phyloP scores from a whole-genome alignment of 2,113 vertebrate species.

The Athene cunicularia region DNA sequence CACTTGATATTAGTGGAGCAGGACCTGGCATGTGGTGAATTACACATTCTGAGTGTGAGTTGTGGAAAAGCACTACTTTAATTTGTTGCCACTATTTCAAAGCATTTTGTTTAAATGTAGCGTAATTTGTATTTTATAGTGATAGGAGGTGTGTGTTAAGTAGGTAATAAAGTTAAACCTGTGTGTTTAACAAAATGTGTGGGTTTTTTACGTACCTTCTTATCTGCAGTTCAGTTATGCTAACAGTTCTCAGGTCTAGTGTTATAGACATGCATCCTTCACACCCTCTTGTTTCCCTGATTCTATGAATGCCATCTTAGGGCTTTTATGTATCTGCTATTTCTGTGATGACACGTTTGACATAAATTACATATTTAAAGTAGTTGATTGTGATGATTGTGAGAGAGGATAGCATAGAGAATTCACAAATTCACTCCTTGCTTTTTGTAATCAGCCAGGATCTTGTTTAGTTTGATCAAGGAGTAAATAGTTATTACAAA shows the following conservation, averaged over 20 bases:
- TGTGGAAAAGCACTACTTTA: not conserved
- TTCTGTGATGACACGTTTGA: not conserved
- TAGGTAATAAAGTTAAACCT: not conserved
- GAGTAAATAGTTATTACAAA: not conserved
- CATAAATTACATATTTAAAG: not conserved
- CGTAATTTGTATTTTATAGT: not conserved
- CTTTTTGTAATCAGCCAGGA: not conserved
- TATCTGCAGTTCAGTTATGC: not conserved
- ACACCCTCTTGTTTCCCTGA: not conserved
- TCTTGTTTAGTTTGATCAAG: not conserved
- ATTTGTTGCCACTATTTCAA: not conserved
- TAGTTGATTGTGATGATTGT: not conserved
- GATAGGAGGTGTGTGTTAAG: not conserved
- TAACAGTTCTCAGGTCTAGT: not conserved
- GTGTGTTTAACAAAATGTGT: not conserved
- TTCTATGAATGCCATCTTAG: not conserved
- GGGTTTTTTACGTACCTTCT: not conserved
- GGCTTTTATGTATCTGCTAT: not conserved
- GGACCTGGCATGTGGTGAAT: fast-evolving
- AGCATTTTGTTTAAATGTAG: not conserved
- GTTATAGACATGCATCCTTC: not conserved
- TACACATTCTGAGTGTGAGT: not conserved
- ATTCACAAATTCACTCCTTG: not conserved
- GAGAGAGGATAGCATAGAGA: not conserved
- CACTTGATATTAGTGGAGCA: not conserved